Base-by-base conservation (phyloP, 2,797 vertebrate species). In the Sebastolobus alascanus region DNA sequence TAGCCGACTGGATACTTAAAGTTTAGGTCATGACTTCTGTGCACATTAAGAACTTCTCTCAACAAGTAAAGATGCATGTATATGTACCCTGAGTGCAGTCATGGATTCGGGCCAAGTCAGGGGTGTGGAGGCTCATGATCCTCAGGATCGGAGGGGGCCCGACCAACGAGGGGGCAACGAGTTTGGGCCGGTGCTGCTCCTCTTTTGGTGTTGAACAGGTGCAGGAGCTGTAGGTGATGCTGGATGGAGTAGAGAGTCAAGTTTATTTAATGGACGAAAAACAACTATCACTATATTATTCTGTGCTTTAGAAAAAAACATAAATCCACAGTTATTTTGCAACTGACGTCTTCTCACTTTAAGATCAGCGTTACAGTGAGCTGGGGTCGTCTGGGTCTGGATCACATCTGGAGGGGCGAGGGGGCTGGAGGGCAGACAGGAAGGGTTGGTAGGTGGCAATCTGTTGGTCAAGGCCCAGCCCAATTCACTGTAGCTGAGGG, bases 41-140 rank as follows among this genome's bases (percentile, higher is more conserved):
- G 29, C 33, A 75, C 20, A 50, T 33, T 61, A 8, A 38, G 8
- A 10, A 38, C 9, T 27, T 18, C 8, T 9, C 14, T 70, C 2
- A 38, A 58, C 29, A 33, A 64, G 22, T n/a, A 50, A 46, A 33
- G 22, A 9, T 18, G 56, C 5, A 11, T 76, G 29, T 64, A 4
- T 55, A 9, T 22, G 35, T 93, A 96, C 95, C 92, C 29, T 58
- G 69, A n/a, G 27, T n/a, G 29, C 16, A 46, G 68, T 61, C 7
- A 38, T 84, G 78, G 8, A 73, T 72, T 68, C 54, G 81, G 10
- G 67, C 79, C 61, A 87, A 67, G 14, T 5, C 75, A 11, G 83
- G 52, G 6, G 77, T 77, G 69, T 61, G 82, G 27, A 77, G 77
- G 54, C 35, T 82, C 38, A 77, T 55, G 0, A 56, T 72, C 50